phyloP scores from a whole-genome alignment of 37 sponge, comb jelly and placozoan species.

The Ianthella basta region DNA sequence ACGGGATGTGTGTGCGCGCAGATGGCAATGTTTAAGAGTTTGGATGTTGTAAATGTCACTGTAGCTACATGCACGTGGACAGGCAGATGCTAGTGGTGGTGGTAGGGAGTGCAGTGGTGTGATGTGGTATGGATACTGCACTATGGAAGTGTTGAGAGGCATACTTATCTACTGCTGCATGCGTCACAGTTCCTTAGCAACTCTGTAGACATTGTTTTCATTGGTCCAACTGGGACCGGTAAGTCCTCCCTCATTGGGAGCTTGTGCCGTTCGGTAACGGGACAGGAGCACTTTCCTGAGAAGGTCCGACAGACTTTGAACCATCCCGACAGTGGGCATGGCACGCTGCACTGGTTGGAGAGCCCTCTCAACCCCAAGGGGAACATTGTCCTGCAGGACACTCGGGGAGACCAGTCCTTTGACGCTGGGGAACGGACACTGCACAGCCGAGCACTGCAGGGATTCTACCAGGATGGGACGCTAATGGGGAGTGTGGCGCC shows the following conservation, averaged over 20 bases:
- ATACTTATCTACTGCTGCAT: not conserved
- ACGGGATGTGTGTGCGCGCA: conserved; percentile 27
- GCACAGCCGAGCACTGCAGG: conserved; percentile 75
- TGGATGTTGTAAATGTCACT: not conserved
- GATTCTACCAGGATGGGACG: conserved; percentile 88
- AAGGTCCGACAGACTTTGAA: conserved; percentile 63
- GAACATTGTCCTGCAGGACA: conserved; percentile 90
- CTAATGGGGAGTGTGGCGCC: conserved; percentile 29
- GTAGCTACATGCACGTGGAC: no score
- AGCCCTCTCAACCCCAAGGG: conserved; percentile 61
- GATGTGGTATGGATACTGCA: not conserved
- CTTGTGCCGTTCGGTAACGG: conserved; percentile 76
- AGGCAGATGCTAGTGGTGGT: not conserved
- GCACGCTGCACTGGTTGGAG: conserved; percentile 89
- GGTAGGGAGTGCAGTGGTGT: not conserved
- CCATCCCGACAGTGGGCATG: conserved; percentile 77
- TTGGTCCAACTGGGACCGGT: conserved; percentile 92
- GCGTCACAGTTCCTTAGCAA: not conserved
- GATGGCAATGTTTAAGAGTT: not conserved
- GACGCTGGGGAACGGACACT: conserved; percentile 59
- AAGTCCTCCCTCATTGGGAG: conserved; percentile 93
- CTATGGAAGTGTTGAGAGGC: not conserved
- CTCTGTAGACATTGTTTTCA: conserved; percentile 78
- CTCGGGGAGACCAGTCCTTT: conserved; percentile 90
- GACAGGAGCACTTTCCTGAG: conserved; percentile 64